Percentiles rank a stretch among this genome's conserved stretches.
These are phyloP conservation scores for Vollenhovia emeryi DNA, from an alignment of 1,140 invertebrate genomes.

Conservation along the genomic window DNA sequence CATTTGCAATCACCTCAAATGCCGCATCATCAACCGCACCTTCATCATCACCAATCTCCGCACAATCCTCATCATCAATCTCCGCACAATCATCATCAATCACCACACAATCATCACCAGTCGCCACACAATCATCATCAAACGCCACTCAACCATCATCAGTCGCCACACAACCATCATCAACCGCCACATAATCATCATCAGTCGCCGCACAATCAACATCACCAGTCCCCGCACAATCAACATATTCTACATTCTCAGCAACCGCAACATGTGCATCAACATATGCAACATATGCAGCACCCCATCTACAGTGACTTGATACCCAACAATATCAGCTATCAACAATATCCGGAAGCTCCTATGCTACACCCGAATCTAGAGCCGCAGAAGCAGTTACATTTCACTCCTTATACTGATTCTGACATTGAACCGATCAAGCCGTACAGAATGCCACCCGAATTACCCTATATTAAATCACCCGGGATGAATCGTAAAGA, in stretches of 20 bases:
- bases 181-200: constrained; percentile 65
- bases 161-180: constrained; percentile 50
- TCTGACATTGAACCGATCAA: constrained; percentile 73
- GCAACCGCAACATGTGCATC: constrained; percentile 70
- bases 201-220: constrained; percentile 65
- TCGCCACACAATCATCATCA: constrained; percentile 62
- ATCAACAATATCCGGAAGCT: constrained; percentile 75
- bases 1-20: constrained; percentile 69
- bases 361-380: constrained; percentile 63
- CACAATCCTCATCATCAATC: not conserved
- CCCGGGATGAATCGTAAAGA: constrained; percentile 81
- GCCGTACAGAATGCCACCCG: constrained; percentile 79
- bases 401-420: constrained; percentile 73
- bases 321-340: constrained; percentile 71
- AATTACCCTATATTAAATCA: constrained; percentile 81
- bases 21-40: constrained; percentile 72
- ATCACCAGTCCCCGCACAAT: constrained; percentile 64
- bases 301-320: constrained; percentile 72
- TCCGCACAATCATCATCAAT: not conserved
- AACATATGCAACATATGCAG: constrained; percentile 69
- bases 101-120: constrained; percentile 63
- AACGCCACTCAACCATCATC: constrained; percentile 73
- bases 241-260: constrained; percentile 70
- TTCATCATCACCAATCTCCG: constrained; percentile 31
- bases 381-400: constrained; percentile 75